Base-by-base conservation (phyloP, 2,113 vertebrate genomes). In the Suricata suricatta region DNA sequence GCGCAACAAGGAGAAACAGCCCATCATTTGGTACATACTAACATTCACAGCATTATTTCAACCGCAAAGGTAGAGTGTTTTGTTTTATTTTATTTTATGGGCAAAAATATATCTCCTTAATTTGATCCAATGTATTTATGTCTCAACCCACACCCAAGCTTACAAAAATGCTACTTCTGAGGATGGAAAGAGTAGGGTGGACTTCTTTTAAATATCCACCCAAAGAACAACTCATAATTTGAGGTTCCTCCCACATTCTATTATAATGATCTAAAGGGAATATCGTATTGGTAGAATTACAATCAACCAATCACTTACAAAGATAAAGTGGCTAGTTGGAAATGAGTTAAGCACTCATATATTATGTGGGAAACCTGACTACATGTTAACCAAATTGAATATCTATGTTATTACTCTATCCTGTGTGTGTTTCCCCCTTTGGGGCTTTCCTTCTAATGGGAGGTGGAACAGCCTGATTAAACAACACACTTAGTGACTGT, bases 161-260 rank as follows among this genome's bases (percentile, higher is more conserved):
- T 94, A 96, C 16, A 7, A 74, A 96, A 96, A 90, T 47, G 93
- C 74, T 97, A 81, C 77, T 95, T 95, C 90, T n/a, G 27, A 33
- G n/a, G 52, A 93, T 31, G 27, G 82, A 93, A 74, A 21, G 33
- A 71, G 27, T 63, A 80, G 44, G 81, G 66, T 66, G 52, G 11
- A 29, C n/a, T 38, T 93, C 95, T 95, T 95, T 95, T 50, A 79
- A 98, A 96, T 27, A 97, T 29, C 91, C 90, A 76, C 77, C 95
- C 93, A 97, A 96, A 97, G 50, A 93, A 93, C 92, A 95, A 64
- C 14, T 63, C 17, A 25, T 69, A 96, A 97, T 52, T 94, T 88
- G 79, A 47, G 57, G 88, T 95, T 97, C 95, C 57, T 95, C n/a
- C 93, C 95, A 86, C 21, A 68, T 90, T 90, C 93, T 95, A 85